Evolutionary conservation across 2,888 invertebrate genomes (phyloP).

Genomic region (Rhamnusium bicolor): DNA sequence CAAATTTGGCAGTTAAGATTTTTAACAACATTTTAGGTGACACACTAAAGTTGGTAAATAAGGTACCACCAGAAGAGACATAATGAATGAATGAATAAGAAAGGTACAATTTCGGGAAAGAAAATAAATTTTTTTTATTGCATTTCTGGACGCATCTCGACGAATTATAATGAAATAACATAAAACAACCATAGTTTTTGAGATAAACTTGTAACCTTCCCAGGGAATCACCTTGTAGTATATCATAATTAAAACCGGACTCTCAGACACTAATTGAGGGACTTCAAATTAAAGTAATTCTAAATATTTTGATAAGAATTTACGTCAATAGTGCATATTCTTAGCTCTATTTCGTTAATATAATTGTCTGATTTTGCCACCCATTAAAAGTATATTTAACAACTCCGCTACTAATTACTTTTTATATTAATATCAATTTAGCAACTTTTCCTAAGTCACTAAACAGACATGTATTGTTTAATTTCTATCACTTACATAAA

Average conservation of each 20-base stretch:
- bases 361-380: slow-evolving; percentile 32
- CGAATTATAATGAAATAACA: too few relatives aligned
- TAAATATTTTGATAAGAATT: slow-evolving; percentile 7
- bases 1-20: too few relatives aligned
- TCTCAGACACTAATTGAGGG: not conserved
- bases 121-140: too few relatives aligned
- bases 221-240: not conserved
- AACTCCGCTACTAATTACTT: slow-evolving; percentile 14
- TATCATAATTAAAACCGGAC: not conserved
- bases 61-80: too few relatives aligned
- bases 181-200: too few relatives aligned
- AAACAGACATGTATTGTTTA: not conserved
- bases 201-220: not conserved
- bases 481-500: too few relatives aligned
- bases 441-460: slow-evolving; percentile 1
- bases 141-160: too few relatives aligned
- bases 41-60: too few relatives aligned
- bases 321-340: slow-evolving; percentile 13
- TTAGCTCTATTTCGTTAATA: slow-evolving; percentile 13
- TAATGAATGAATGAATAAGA: too few relatives aligned
- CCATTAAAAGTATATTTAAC: slow-evolving; percentile 34
- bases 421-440: slow-evolving; percentile 17
- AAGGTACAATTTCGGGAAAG: too few relatives aligned
- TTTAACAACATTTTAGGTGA: too few relatives aligned
- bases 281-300: slow-evolving; percentile 3